These are phyloP conservation scores for Hyla sarda DNA, from an alignment of 2,113 vertebrate genomes.

Conservation along the genomic window DNA sequence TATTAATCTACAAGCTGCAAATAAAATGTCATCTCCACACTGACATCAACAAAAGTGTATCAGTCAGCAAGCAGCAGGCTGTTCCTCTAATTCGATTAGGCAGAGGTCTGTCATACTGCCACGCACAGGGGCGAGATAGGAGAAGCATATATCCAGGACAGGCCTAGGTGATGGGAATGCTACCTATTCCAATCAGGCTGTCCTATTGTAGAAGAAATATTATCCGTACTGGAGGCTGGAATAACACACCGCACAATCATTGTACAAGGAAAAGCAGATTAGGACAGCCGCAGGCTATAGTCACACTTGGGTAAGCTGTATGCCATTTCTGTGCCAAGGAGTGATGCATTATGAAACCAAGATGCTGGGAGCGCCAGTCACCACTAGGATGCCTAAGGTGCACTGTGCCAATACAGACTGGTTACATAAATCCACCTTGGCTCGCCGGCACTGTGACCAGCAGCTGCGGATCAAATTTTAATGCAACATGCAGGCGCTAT, in stretches of 20 bases:
- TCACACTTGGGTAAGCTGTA: background rate
- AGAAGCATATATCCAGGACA: background rate
- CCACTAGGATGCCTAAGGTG: background rate
- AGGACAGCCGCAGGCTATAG: background rate
- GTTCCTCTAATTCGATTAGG: slow-evolving; percentile 59
- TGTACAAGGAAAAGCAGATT: background rate
- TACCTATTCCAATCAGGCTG: background rate
- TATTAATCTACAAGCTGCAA: slow-evolving; percentile 47
- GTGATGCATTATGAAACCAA: background rate
- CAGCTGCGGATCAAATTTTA: background rate
- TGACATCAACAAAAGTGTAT: slow-evolving; percentile 44
- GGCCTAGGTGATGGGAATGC: background rate
- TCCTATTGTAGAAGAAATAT: background rate
- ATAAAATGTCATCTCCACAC: slow-evolving; percentile 49
- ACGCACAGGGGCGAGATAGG: background rate
- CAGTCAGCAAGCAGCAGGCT: slow-evolving; percentile 52
- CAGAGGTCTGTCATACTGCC: slow-evolving; percentile 13
- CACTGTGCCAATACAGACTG: background rate
- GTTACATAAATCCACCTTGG: background rate
- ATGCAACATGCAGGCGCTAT: background rate
- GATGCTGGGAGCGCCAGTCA: background rate
- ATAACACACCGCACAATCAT: background rate
- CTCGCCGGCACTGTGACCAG: too few relatives aligned
- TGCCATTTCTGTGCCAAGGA: background rate
- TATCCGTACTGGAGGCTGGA: background rate